Base-by-base conservation (phyloP, 2,888 invertebrate genomes). In the Pollenia labialis region DNA sequence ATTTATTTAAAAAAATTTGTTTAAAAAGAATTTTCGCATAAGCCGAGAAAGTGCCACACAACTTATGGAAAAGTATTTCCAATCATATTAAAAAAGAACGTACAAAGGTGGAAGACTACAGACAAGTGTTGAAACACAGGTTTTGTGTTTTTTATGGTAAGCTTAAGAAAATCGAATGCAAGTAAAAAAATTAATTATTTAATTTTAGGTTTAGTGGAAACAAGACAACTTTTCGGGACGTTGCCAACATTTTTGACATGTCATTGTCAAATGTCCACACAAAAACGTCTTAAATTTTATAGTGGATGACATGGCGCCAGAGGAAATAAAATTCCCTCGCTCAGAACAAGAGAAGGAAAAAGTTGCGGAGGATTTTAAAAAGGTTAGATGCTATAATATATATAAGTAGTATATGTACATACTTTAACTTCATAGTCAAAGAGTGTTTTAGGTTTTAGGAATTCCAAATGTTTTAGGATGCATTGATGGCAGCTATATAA, bases 401-500 rank as follows among this genome's bases (percentile, higher is more conserved):
- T 12, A 52, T 42, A n/a, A n/a, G n/a, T n/a, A n/a, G n/a, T 0
- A 50, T 50, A n/a, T n/a, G n/a, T n/a, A 64, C 1, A 11, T 32
- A 48, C 7, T 50, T 40, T 12, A 18, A 16, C 62, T 60, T 18
- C 10, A 18, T 14, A 48, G 14, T 54, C 4, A 14, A n/a, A n/a
- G n/a, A n/a, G 1, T 40, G 0, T 75, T 75, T 48, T n/a, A 79
- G 85, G 40, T 88, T 66, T 62, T 80, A 11, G 84, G 85, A 16
- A 66, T 85, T 56, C 85, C 77, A 12, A 84, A 87, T 50, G 52
- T 85, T 10, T 56, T 88, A 50, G 87, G 81, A 7, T 77, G 81
- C 23, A 71, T 87, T 32, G 83, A 85, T 62, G 77, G 84, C 14
- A 85, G 72, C 40, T 87, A 85, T 42, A 83, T 88, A 7, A 60